Base-by-base conservation (phyloP, 2,113 vertebrate genomes). In the Bos javanicus region DNA sequence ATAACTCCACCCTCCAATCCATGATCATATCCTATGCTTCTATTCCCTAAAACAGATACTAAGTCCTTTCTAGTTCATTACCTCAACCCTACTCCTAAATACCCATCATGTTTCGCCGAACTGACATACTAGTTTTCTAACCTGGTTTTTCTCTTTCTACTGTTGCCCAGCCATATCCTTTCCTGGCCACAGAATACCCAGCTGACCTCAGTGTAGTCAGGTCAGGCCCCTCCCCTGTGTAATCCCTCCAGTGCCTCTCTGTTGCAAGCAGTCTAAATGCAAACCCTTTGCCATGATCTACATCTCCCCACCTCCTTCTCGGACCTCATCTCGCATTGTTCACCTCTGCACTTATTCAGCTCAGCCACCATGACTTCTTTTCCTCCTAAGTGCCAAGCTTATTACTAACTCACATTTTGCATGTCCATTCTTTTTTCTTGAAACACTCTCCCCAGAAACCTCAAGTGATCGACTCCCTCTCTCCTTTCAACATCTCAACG, bases 171-270 rank as follows among this genome's bases (percentile, higher is more conserved):
- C 46, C 64, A 2, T 25, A 33, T 82, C n/a, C 30, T 94, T 97
- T 83, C n/a, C 17, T 57, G 25, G 46, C 60, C 25, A 5, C 1
- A 26, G 62, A 64, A 94, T 92, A 64, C 7, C 36, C 60, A 33
- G 5, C 17, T 78, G 39, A 59, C 6, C 48, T 6, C 19, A 6
- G 0, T 54, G 19, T 23, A 5, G 46, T 71, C 8, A 15, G n/a
- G n/a, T 52, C 33, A 60, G 19, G 7, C 4, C 28, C 28, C 11
- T n/a, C 67, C 76, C 2, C 17, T 54, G 6, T 60, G 78, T 78
- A 39, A 30, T 15, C 19, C 7, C 57, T 50, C 14, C 17, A 21
- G 1, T n/a, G 33, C 7, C 17, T 92, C 54, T 30, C 64, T 93
- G 21, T n/a, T 25, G 43, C 7, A 21, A 1, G 82, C 62, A 28